Base-by-base conservation (phyloP, 2,797 vertebrate genomes). In the Acanthurus tractus region DNA sequence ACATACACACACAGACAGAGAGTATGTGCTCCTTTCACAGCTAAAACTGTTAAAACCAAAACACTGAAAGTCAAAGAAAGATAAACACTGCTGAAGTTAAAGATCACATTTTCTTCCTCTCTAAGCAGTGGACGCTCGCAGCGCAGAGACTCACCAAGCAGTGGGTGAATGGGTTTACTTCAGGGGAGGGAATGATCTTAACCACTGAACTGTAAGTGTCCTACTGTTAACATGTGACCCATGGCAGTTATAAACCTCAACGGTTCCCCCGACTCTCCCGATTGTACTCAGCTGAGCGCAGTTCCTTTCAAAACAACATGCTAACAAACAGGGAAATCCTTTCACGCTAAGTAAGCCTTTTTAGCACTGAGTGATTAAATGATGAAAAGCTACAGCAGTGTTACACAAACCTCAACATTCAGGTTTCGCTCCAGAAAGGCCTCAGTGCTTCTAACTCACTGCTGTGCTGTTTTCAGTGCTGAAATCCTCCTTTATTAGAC, bases 211-310 rank as follows among this genome's bases (percentile, higher is more conserved):
- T 93, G 83, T 88, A 87, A 91, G 89, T 78, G 87, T 91, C 79
- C 90, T 81, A 79, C 83, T 87, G 91, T 91, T 86, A 83, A 87
- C 89, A 88, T 87, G 55, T 89, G 90, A 93, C 90, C 90, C 92
- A 79, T 66, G 58, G 81, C 63, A 73, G 89, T 85, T 81, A 83
- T 88, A 91, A 92, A 92, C 79, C 74, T 88, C 85, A 87, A 90
- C 74, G 63, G 74, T 86, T 87, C 89, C 87, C 83, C 53, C 1
- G 79, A 70, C 89, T 86, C 86, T 74, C 78, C 70, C 78, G 72
- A 90, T 84, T 83, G 82, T 82, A 74, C 84, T 79, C 85, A 57
- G 65, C 77, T 79, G 80, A 91, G 81, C 80, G 71, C 81, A 71
- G 63, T 77, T 88, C 68, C 48, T 86, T 70, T 82, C 65, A 66